Conservation (phyloP, 2,797 vertebrate genomes). For the Lutjanus campechanus region DNA sequence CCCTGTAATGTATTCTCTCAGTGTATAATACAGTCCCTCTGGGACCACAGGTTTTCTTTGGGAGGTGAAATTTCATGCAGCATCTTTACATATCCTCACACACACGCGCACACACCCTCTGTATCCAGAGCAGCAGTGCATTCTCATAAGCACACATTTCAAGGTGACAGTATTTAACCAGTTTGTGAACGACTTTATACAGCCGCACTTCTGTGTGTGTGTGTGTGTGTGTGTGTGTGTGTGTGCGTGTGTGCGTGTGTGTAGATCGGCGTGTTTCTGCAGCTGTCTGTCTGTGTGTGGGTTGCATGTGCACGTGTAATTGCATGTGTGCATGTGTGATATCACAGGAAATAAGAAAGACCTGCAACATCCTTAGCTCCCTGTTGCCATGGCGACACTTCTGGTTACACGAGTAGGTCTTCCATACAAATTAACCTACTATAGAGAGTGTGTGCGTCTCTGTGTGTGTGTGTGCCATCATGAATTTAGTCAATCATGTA, state of each 20-base stretch:
- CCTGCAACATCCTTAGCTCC: slow-evolving; percentile 69
- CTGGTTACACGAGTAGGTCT: slow-evolving; percentile 75
- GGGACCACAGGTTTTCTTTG: slow-evolving; percentile 60
- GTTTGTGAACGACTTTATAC: slow-evolving; percentile 19
- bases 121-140: slow-evolving; percentile 28
- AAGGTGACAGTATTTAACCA: slow-evolving; percentile 52
- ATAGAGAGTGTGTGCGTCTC: neutral
- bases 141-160: slow-evolving; percentile 42
- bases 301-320: slow-evolving; percentile 6
- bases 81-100: slow-evolving; percentile 61
- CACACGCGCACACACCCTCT: neutral
- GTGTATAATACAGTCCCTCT: slow-evolving; percentile 52
- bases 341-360: slow-evolving; percentile 74
- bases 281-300: slow-evolving; percentile 15
- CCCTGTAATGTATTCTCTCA: slow-evolving; percentile 62
- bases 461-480: slow-evolving; percentile 6
- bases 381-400: slow-evolving; percentile 84
- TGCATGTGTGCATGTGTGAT: slow-evolving; percentile 43
- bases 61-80: slow-evolving; percentile 56
- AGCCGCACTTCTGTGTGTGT: neutral
- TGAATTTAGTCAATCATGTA: neutral
- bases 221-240: neutral
- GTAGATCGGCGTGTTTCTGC: slow-evolving; percentile 3
- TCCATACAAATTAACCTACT: slow-evolving; percentile 64
- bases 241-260: neutral